These are phyloP conservation scores for Gnatocerus cornutus DNA, from an alignment of 2,888 invertebrate genomes.

Conservation along the genomic window DNA sequence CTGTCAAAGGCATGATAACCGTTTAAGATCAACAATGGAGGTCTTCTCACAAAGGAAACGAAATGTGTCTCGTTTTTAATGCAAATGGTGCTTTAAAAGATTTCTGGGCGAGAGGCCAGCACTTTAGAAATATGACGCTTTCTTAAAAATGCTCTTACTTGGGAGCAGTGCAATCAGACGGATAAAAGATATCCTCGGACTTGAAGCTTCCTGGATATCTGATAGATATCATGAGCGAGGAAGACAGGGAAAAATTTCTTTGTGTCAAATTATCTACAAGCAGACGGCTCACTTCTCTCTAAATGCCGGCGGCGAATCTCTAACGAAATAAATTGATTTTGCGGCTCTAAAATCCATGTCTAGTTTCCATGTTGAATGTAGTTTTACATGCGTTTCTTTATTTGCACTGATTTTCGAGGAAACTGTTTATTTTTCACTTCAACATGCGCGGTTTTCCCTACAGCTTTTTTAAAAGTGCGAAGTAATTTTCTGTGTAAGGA, in stretches of 20 bases:
- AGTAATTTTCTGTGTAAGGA: constrained; percentile 52
- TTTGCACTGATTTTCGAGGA: constrained; percentile 9
- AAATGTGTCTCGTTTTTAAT: constrained; percentile 51
- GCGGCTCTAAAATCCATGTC: background rate
- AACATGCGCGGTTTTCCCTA: constrained; percentile 18
- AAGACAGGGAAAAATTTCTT: constrained; percentile 1
- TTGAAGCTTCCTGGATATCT: constrained; percentile 22
- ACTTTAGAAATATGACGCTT: constrained; percentile 47
- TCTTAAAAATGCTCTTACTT: constrained; percentile 30
- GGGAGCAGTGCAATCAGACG: constrained; percentile 32
- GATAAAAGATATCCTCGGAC: constrained; percentile 36
- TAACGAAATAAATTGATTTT: background rate
- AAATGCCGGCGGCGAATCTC: background rate
- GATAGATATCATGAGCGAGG: constrained; percentile 15
- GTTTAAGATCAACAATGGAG: constrained; percentile 42
- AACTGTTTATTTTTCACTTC: constrained; percentile 21
- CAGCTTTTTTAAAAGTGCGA: constrained; percentile 45
- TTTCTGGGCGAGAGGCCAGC: constrained; percentile 48
- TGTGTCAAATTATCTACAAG: background rate
- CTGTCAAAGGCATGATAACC: constrained; percentile 40
- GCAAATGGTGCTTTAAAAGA: constrained; percentile 50
- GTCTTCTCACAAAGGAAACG: constrained; percentile 38
- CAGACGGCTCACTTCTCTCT: background rate
- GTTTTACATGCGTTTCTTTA: background rate
- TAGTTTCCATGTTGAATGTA: background rate